These are phyloP conservation scores for Ctenopoma kingsleyae DNA, from an alignment of 2,797 vertebrate genomes.

Conservation along the genomic window DNA sequence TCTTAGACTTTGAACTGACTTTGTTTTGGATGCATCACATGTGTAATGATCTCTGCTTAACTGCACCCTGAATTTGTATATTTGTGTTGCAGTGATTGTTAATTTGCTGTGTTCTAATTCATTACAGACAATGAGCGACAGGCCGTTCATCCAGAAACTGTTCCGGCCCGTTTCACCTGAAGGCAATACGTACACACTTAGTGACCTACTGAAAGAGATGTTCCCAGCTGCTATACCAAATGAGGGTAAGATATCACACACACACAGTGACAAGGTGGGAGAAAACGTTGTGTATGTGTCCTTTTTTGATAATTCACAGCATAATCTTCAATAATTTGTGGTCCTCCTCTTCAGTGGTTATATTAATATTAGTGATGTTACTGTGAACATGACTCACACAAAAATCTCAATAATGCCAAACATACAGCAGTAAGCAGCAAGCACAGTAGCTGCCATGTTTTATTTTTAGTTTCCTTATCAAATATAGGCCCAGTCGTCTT, in stretches of 20 bases:
- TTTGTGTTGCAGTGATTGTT: conserved; percentile 1
- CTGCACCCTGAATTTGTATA: background rate
- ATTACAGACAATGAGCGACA: conserved; percentile 89
- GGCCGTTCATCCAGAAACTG: conserved; percentile 96
- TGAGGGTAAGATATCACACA: conserved; percentile 84
- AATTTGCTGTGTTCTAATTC: conserved; percentile 26
- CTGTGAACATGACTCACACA: background rate
- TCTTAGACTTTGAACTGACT: too few relatives aligned
- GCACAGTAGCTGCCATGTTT: conserved; percentile 6
- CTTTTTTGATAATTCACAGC: background rate
- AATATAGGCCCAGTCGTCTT: conserved; percentile 16
- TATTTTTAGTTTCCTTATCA: conserved; percentile 23
- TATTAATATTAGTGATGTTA: too few relatives aligned
- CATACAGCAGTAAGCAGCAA: background rate
- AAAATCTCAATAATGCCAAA: background rate
- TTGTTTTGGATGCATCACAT: too few relatives aligned
- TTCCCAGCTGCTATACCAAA: conserved; percentile 87
- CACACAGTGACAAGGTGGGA: background rate
- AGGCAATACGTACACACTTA: conserved; percentile 90
- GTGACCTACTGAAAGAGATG: conserved; percentile 93
- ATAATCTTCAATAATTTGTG: background rate
- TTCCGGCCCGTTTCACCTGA: conserved; percentile 93
- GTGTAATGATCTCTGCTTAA: background rate
- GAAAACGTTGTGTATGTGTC: background rate
- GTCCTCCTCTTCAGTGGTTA: too few relatives aligned